Evolutionary conservation across 2,113 vertebrate species (phyloP), one percentile per base, ranked within the genome.

Genomic region (Salvelinus fontinalis): DNA sequence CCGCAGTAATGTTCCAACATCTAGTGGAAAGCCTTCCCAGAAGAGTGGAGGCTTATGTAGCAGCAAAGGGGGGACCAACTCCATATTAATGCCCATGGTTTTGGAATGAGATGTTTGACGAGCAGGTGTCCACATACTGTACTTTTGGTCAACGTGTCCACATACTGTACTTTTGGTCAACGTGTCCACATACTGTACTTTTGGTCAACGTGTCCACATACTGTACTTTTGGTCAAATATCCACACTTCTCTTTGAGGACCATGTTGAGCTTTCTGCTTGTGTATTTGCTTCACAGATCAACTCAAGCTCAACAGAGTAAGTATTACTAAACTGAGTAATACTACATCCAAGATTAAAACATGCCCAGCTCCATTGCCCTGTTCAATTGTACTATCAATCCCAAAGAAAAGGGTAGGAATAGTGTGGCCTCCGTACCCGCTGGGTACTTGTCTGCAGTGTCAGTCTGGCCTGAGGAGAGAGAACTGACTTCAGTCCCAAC

Each of bases 341-440:
- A 44, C 39, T 44, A 44, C 39, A 44, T 44, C 9, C 39, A 12
- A 44, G 39, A 44, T 11, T 67, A 26, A 80, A 70, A 2, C 29
- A 24, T 20, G 70, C 75, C 75, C 59, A 71, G 31, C 54, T 91
- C 90, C 91, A 91, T 92, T 72, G 80, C 71, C 75, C 2, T 2
- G 51, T 76, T 64, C 1, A 70, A 69, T 12, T 2, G 54, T 48
- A 60, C 26, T 59, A 80, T 73, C 76, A 51, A 67, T 48, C 4
- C 18, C 24, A 11, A 57, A 24, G 39, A 73, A 71, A 9, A 13
- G 12, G 44, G 14, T 11, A 20, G 72, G 29, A 57, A 57, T 24
- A 18, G 13, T 5, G 59, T 8, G 39, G 27, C 71, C 59, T 75
- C 27, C 49, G 65, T 39, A 79, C 44, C 14, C 22, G 7, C 78